A percentile compares a stretch with the other conserved stretches of the same genome.
Conservation (phyloP, 2,888 invertebrate species). For the Yponomeuta sedellus region DNA sequence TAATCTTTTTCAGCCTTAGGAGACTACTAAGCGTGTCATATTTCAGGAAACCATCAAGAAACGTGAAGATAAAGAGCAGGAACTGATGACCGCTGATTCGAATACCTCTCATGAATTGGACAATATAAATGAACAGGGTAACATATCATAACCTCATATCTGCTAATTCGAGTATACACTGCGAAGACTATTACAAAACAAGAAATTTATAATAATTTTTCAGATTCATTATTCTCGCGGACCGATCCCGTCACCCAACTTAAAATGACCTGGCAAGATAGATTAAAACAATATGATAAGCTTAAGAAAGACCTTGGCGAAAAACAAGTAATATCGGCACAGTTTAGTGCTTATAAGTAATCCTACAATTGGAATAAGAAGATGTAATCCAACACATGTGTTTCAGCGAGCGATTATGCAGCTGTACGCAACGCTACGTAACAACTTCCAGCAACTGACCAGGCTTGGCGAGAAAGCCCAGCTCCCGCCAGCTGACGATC, state of each 20-base stretch:
- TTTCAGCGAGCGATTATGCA: conserved; percentile 48
- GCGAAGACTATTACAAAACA: neutral
- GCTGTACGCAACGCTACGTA: conserved; percentile 44
- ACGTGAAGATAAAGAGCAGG: neutral
- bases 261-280: conserved; percentile 48
- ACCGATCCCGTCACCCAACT: conserved; percentile 26
- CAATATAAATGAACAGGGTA: conserved; percentile 1
- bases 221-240: neutral
- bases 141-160: neutral
- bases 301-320: conserved; percentile 51
- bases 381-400: neutral
- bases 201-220: neutral
- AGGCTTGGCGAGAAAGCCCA: conserved; percentile 23
- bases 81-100: neutral
- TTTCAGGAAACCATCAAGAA: neutral
- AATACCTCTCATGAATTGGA: neutral
- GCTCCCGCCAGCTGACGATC: conserved; percentile 49
- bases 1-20: neutral
- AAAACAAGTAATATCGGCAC: conserved; percentile 43
- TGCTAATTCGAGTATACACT: too few relatives aligned
- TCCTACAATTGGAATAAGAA: neutral
- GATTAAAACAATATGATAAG: conserved; percentile 43
- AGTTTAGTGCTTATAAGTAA: neutral
- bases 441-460: conserved; percentile 42
- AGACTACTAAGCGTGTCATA: neutral